phyloP scores from a whole-genome alignment of 2,888 invertebrate genomes.

The Coelopa pilipes region DNA sequence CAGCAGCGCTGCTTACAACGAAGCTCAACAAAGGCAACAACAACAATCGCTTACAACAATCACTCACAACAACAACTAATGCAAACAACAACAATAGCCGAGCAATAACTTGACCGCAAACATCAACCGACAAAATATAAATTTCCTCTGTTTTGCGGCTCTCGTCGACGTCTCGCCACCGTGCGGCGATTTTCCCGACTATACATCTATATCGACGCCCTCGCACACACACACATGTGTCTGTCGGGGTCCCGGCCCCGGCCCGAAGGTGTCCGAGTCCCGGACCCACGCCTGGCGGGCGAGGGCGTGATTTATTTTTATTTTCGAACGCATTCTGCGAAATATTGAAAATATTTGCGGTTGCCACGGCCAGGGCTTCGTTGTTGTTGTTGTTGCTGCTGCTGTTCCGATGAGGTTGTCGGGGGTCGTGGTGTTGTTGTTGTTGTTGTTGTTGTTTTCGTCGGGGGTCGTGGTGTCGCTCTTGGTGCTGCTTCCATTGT shows the following conservation, averaged over 20 bases:
- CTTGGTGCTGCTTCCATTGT: too few species aligned
- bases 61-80: constrained; percentile 25
- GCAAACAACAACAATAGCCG: constrained; percentile 28
- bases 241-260: background rate
- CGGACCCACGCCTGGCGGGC: background rate
- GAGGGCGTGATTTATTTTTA: constrained; percentile 7
- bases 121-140: constrained; percentile 27
- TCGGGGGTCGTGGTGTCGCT: background rate
- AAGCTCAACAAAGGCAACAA: constrained; percentile 27
- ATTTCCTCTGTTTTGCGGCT: constrained; percentile 20
- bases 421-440: too few species aligned
- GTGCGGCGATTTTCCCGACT: background rate
- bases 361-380: background rate
- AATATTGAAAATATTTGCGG: constrained; percentile 17
- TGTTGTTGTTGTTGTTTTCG: too few species aligned
- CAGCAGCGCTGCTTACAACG: too few species aligned
- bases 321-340: constrained; percentile 4
- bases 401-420: too few species aligned
- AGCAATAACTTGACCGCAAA: constrained; percentile 47
- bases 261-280: background rate
- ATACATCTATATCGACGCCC: background rate
- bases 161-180: background rate
- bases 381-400: constrained; percentile 15
- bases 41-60: constrained; percentile 34
- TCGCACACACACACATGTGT: background rate